Evolutionary conservation across 92 coral and sea anemone genomes (phyloP).

Genomic region (Porites divaricata): DNA sequence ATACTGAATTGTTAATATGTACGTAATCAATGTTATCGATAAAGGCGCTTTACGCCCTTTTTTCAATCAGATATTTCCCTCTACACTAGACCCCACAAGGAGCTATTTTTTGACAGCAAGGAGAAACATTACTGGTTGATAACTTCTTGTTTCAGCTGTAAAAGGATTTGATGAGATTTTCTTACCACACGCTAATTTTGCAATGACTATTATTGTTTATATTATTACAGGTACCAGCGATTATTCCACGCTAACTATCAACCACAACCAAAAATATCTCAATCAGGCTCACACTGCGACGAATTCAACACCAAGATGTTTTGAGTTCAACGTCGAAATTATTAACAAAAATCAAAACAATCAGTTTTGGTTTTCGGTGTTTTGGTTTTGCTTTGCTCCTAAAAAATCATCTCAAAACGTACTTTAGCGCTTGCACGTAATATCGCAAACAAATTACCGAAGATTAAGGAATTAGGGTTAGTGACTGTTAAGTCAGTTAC

Average conservation of each 20-base stretch:
- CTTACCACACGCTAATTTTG: background rate
- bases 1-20: slow-evolving; percentile 40
- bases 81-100: background rate
- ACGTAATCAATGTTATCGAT: slow-evolving; percentile 18
- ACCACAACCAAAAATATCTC: background rate
- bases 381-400: background rate
- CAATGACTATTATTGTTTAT: background rate
- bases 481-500: background rate
- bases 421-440: background rate
- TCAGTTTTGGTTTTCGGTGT: background rate
- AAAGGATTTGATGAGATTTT: background rate
- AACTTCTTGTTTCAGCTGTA: background rate
- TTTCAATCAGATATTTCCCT: background rate
- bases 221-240: slow-evolving; percentile 26
- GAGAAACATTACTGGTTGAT: background rate
- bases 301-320: background rate
- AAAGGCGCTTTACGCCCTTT: background rate
- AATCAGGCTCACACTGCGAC: background rate
- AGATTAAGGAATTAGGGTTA: background rate
- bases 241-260: background rate
- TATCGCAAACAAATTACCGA: slow-evolving; percentile 14
- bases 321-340: too few species aligned
- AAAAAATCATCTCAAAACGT: background rate
- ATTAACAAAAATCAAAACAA: too few species aligned
- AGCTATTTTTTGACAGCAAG: background rate